Evolutionary conservation across 2,113 vertebrate species (phyloP), one percentile per base, ranked within the genome.

Genomic region (Myrmecobius fasciatus): DNA sequence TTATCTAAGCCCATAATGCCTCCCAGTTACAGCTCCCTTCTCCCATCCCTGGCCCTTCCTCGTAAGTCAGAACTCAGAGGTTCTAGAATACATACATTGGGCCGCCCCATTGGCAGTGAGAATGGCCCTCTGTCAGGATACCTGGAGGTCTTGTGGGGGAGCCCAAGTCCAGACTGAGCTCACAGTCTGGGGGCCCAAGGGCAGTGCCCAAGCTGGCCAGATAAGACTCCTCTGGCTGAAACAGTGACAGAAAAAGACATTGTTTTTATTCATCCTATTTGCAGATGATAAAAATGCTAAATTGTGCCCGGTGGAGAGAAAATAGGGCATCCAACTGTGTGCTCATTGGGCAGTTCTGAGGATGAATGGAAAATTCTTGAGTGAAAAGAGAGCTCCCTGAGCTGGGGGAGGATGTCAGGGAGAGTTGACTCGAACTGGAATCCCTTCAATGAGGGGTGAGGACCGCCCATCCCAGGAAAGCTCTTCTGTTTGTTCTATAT

Each of bases 91-190:
- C 67, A 7, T n/a, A n/a, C 36, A 6, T 3, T 75, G 67, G 67
- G 17, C 17, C 3, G 36, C 2, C 36, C 67, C 36, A 22, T n/a
- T 48, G 48, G 48, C 36, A 0, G 17, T 22, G 8, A 22, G 4
- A 75, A 51, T 6, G 49, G 9, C 49, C 49, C 11, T 51, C 49
- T 11, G 49, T 8, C 0, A 6, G 49, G 49, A 11, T 2, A 11
- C 56, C 54, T 11, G 9, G 9, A 67, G 31, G 60, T 67, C 31
- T n/a, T 12, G 56, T 67, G 60, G 11, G 97, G 96, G 97, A 97
- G 96, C 97, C 97, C 95, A 97, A 97, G 97, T 94, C 96, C 95
- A 92, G 89, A 94, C 31, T 92, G 56, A 53, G 31, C 49, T 51
- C 49, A 51, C 9, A 51, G 49, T 51, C 49, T 10, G 49, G 49